Base-by-base conservation (phyloP, 2,888 invertebrate genomes). In the Nudaria mundana region DNA sequence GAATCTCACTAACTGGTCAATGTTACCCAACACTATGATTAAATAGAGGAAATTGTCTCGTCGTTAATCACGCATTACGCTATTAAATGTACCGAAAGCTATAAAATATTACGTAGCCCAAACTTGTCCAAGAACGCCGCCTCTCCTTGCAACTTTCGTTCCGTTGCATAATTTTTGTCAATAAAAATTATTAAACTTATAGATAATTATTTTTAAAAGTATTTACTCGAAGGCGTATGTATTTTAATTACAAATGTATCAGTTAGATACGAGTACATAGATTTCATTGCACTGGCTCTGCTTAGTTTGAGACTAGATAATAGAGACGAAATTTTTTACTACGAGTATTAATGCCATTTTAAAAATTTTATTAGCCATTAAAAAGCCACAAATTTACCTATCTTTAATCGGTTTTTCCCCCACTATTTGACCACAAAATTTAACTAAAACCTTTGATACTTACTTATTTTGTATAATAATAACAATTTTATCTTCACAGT, bases 91-190 rank as follows among this genome's bases (percentile, higher is more conserved):
- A 55, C 61, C 55, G 38, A 64, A 52, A 56, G 61, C 48, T 15
- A 68, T 71, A 67, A 68, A 66, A 55, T 66, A 48, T 58, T 60
- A 51, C 53, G 54, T 37, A 52, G 45, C 29, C n/a, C 13, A 63
- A 66, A 72, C 63, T 59, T 59, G 61, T 52, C 40, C 44, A 42
- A 37, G 63, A 55, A 58, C 40, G 39, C 30, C 31, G 42, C 29
- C 40, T 47, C 51, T 66, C 64, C 68, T 70, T 65, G 68, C 77
- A 67, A 72, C 77, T 78, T 78, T 78, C 72, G 38, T 57, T 40
- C 12, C 42, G 41, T 74, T 71, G 53, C 62, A 55, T 65, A 66
- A 72, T 48, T 48, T 16, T 29, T 23, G 29, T 40, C n/a, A 14
- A 35, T 30, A 35, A 35, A 25, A 34, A 34, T 34, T 11, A 12